phyloP scores from a whole-genome alignment of 2,113 vertebrate genomes.

The Tenebrosternarchus preto region DNA sequence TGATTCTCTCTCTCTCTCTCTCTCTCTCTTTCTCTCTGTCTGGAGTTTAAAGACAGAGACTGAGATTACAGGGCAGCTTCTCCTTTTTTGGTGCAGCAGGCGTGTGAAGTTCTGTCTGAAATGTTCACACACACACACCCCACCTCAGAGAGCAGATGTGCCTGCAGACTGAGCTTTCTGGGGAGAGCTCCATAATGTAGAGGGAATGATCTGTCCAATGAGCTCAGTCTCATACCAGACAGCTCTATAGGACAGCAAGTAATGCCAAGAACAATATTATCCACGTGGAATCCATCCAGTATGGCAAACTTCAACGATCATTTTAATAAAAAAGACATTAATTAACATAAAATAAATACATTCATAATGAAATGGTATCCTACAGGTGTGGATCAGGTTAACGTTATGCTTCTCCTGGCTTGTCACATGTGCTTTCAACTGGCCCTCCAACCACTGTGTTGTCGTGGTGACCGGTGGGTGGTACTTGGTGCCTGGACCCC shows the following conservation, averaged over 20 bases:
- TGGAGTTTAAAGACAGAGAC: background rate
- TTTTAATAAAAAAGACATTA: too few relatives aligned
- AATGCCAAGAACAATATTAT: too few relatives aligned
- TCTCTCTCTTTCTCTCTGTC: background rate
- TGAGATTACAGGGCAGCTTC: conserved; percentile 8
- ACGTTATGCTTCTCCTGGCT: background rate
- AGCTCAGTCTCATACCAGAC: too few relatives aligned
- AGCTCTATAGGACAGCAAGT: too few relatives aligned
- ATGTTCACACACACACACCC: background rate
- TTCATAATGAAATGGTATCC: too few relatives aligned
- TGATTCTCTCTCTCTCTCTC: background rate
- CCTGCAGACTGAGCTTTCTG: background rate
- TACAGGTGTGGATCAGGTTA: background rate
- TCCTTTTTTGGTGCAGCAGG: too few relatives aligned
- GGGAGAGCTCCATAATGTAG: background rate
- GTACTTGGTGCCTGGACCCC: too few relatives aligned
- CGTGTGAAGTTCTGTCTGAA: background rate
- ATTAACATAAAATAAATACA: too few relatives aligned
- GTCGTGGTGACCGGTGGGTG: too few relatives aligned
- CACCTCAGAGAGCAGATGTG: conserved; percentile 5
- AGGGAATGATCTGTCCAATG: too few relatives aligned
- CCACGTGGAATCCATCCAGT: too few relatives aligned
- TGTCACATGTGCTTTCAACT: background rate
- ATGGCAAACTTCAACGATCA: too few relatives aligned
- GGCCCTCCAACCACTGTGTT: background rate